A percentile compares a stretch with the other conserved stretches of the same genome.
Conservation (phyloP, 1,140 invertebrate genomes). For the Scaptomyza pallida region DNA sequence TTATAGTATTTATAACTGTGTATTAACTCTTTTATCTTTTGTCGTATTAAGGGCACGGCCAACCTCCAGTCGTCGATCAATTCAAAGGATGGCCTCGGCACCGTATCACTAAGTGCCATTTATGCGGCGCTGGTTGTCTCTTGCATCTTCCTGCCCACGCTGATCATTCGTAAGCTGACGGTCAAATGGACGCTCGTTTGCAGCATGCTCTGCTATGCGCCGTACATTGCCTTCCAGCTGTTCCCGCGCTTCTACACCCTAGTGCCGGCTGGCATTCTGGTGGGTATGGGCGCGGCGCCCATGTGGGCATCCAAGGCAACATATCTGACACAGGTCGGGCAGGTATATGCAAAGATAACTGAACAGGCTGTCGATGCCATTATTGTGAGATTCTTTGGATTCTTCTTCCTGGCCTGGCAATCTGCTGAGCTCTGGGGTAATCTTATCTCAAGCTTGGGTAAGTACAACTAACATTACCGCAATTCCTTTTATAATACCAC, state of each 20-base stretch:
- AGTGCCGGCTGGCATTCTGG: conserved; percentile 94
- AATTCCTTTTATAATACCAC: neutral
- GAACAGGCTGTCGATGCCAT: conserved; percentile 94
- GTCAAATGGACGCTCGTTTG: conserved; percentile 97
- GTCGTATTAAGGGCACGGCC: conserved; percentile 88
- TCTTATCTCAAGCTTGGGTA: conserved; percentile 94
- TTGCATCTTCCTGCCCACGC: conserved; percentile 96
- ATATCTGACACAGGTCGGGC: conserved; percentile 96
- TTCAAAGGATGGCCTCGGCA: conserved; percentile 92
- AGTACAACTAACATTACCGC: conserved; percentile 23
- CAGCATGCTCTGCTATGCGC: conserved; percentile 95
- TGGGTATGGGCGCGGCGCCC: conserved; percentile 96
- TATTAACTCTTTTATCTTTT: neutral
- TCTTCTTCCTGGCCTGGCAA: conserved; percentile 99
- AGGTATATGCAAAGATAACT: conserved; percentile 94
- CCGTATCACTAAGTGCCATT: conserved; percentile 92
- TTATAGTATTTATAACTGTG: neutral
- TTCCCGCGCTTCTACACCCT: conserved; percentile 94
- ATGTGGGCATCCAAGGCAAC: conserved; percentile 98
- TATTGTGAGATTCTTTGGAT: conserved; percentile 97
- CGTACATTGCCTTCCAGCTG: conserved; percentile 97
- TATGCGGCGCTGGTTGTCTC: conserved; percentile 95
- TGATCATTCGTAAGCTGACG: conserved; percentile 94
- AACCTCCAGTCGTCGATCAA: conserved; percentile 95
- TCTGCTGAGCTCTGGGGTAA: conserved; percentile 98